These are phyloP conservation scores for Bilobella aurantiaca DNA, from an alignment of 1,140 invertebrate species.

Conservation along the genomic window DNA sequence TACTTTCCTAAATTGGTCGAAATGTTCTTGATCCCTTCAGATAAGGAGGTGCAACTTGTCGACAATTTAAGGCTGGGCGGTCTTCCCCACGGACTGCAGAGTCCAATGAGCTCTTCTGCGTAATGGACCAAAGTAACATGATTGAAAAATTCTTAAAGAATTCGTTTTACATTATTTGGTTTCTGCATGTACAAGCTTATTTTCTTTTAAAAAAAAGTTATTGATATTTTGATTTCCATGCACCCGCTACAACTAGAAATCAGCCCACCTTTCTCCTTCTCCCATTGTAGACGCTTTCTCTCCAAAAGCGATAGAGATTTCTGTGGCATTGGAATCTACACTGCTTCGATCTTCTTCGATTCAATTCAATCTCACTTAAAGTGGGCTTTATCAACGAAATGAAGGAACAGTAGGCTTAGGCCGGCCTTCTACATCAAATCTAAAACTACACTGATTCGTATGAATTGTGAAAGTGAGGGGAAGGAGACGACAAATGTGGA, in stretches of 20 bases:
- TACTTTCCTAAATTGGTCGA: constrained; percentile 7
- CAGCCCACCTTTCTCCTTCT: neutral
- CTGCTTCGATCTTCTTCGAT: neutral
- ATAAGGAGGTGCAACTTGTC: neutral
- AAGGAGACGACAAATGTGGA: too few species aligned
- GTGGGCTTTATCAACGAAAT: neutral
- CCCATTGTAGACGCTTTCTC: neutral
- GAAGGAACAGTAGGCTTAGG: neutral
- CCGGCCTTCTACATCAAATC: neutral
- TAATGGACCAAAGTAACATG: constrained; percentile 28
- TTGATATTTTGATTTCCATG: neutral
- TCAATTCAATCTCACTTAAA: neutral
- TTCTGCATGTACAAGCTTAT: neutral
- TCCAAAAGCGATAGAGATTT: neutral
- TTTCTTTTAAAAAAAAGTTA: neutral
- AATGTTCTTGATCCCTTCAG: neutral
- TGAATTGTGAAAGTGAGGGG: neutral
- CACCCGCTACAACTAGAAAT: neutral
- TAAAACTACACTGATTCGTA: neutral
- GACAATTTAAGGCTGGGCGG: constrained; percentile 13
- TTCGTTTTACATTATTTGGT: neutral
- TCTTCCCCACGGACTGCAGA: constrained; percentile 46
- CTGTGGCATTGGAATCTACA: neutral
- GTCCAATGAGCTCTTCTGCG: constrained; percentile 53
- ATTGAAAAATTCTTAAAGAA: neutral